Evolutionary conservation across 2,888 invertebrate species (phyloP).

Genomic region (Morpho achilles): DNA sequence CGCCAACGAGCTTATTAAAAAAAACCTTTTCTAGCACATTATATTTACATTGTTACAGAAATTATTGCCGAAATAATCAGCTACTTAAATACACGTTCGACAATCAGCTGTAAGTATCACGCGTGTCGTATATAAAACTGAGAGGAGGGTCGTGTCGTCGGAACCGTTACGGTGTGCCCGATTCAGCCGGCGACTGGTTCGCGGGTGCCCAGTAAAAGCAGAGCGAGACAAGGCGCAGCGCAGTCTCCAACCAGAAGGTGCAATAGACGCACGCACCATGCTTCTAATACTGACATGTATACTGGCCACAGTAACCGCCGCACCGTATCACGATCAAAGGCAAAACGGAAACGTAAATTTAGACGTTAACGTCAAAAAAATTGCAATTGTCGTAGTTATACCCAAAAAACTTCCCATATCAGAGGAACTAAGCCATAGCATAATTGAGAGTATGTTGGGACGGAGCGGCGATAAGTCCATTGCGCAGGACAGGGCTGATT

Average conservation of each 20-base stretch:
- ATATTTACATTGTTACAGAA: too few relatives aligned
- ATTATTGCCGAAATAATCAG: too few relatives aligned
- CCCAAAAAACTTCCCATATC: conserved; percentile 48
- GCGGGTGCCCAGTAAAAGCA: conserved; percentile 60
- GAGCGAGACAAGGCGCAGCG: conserved; percentile 50
- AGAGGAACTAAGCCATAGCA: conserved; percentile 34
- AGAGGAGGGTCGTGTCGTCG: conserved; percentile 50
- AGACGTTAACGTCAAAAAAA: conserved; percentile 86
- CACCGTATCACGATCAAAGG: conserved; percentile 81
- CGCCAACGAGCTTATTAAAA: too few relatives aligned
- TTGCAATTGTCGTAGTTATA: conserved; percentile 83
- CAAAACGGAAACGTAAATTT: conserved; percentile 88
- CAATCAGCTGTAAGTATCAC: not conserved
- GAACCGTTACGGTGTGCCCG: conserved; percentile 74
- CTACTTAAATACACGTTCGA: too few relatives aligned
- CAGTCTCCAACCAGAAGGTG: conserved; percentile 53
- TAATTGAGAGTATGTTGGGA: conserved; percentile 36
- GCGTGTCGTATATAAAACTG: conserved; percentile 34
- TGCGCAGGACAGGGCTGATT: conserved; percentile 62
- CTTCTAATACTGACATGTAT: conserved; percentile 44
- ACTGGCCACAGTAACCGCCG: conserved; percentile 47
- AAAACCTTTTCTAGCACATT: too few relatives aligned
- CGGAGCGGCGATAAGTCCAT: conserved; percentile 23
- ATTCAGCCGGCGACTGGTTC: conserved; percentile 68
- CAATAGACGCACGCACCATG: conserved; percentile 57